Conservation (phyloP, 2,797 vertebrate genomes). For the Artibeus jamaicensis region DNA sequence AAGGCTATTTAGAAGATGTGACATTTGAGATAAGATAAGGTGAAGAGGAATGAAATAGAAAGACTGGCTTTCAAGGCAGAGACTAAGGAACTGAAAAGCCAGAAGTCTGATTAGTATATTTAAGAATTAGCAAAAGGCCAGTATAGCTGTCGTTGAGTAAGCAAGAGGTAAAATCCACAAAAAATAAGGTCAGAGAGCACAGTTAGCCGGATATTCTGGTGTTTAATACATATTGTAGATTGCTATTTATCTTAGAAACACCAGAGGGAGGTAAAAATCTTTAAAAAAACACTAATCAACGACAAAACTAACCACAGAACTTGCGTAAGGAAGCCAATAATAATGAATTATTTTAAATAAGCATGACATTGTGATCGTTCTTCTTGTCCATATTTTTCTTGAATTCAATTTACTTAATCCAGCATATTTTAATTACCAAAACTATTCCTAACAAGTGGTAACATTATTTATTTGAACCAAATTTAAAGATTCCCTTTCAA, state of each 20-base stretch:
- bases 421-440: neutral
- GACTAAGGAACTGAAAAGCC: neutral
- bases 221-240: neutral
- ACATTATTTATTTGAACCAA: neutral
- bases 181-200: neutral
- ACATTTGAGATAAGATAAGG: neutral
- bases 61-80: neutral
- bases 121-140: neutral
- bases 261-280: neutral
- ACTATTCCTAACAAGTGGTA: neutral
- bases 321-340: neutral
- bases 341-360: neutral
- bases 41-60: neutral
- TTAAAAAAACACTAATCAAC: neutral
- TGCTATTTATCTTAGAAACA: neutral
- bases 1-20: neutral
- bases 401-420: neutral
- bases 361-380: neutral
- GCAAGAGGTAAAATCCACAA: neutral
- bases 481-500: neutral
- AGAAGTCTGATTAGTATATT: neutral
- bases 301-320: neutral
- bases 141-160: neutral
- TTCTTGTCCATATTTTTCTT: neutral
- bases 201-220: neutral